A percentile compares a stretch with the other conserved stretches of the same genome.
phyloP scores from a whole-genome alignment of 2,113 vertebrate genomes.

The Chaetodon auriga region DNA sequence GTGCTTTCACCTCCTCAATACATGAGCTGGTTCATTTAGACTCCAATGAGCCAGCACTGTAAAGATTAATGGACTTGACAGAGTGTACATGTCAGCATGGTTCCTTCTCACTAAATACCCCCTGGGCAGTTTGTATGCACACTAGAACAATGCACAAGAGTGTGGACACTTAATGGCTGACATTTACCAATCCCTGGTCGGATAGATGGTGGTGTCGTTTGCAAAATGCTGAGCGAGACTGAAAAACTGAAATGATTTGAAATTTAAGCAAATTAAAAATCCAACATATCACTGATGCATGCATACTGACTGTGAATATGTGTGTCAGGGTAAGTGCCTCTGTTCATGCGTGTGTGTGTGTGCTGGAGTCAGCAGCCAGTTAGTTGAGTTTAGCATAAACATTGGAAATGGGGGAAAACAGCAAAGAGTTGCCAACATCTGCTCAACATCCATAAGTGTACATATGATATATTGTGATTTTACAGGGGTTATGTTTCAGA shows the following conservation, averaged over 20 bases:
- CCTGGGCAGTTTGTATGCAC: conserved; percentile 2
- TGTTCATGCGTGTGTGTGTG: background rate
- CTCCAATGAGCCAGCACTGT: conserved; percentile 40
- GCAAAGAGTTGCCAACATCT: background rate
- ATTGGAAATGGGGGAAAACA: background rate
- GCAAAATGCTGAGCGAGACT: background rate
- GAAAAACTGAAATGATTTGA: conserved; percentile 5
- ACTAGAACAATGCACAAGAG: background rate
- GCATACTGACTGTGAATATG: background rate
- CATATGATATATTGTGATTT: background rate
- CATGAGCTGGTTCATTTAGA: conserved; percentile 40
- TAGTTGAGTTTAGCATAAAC: background rate
- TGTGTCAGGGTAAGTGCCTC: background rate
- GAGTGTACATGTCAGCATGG: conserved; percentile 49
- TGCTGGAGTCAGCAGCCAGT: no score
- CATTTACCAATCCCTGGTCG: conserved; percentile 32
- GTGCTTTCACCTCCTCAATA: conserved; percentile 31
- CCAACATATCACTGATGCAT: background rate
- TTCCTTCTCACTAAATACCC: conserved; percentile 37
- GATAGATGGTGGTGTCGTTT: background rate
- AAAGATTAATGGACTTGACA: conserved; percentile 63
- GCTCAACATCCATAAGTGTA: background rate
- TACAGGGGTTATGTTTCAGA: background rate
- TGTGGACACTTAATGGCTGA: conserved; percentile 31
- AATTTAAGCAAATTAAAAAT: background rate